Conservation (phyloP, 2,797 vertebrate genomes). For the Argyrosomus regius region DNA sequence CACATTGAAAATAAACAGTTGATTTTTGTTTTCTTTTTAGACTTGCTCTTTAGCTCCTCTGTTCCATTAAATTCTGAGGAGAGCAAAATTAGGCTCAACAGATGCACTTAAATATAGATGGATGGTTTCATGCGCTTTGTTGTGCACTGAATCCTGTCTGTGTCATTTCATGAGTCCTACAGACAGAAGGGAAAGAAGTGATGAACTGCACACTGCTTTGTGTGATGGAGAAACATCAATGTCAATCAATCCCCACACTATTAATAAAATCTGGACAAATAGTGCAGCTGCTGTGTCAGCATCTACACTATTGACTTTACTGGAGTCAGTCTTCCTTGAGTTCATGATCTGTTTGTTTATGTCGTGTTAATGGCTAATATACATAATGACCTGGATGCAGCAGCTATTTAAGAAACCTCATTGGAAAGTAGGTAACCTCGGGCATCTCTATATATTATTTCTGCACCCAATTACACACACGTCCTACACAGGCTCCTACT, state of each 20-base stretch:
- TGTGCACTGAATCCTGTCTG: conserved; percentile 13
- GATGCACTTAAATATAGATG: conserved; percentile 21
- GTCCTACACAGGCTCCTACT: not conserved
- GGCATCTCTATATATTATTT: conserved; percentile 8
- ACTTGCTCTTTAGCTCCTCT: not conserved
- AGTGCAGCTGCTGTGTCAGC: conserved; percentile 26
- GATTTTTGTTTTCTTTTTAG: not conserved
- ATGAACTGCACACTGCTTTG: conserved; percentile 18
- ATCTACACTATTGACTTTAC: conserved; percentile 22
- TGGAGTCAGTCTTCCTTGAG: conserved; percentile 23
- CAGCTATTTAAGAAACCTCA: conserved; percentile 38
- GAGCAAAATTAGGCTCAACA: not conserved
- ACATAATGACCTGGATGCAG: conserved; percentile 41
- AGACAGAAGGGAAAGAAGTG: conserved; percentile 14
- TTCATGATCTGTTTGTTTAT: conserved; percentile 31
- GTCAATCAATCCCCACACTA: conserved; percentile 41
- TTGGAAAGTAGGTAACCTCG: not conserved
- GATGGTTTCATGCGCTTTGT: conserved; percentile 11
- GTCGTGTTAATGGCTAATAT: conserved; percentile 31
- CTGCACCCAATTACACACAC: not conserved
- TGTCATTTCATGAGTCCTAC: conserved; percentile 29
- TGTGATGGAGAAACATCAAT: conserved; percentile 22
- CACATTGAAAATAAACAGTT: not conserved
- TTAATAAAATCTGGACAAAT: conserved; percentile 30
- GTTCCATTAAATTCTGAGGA: not conserved